Evolutionary conservation across 2,797 vertebrate species (phyloP).

Genomic region (Poeciliopsis turneri): DNA sequence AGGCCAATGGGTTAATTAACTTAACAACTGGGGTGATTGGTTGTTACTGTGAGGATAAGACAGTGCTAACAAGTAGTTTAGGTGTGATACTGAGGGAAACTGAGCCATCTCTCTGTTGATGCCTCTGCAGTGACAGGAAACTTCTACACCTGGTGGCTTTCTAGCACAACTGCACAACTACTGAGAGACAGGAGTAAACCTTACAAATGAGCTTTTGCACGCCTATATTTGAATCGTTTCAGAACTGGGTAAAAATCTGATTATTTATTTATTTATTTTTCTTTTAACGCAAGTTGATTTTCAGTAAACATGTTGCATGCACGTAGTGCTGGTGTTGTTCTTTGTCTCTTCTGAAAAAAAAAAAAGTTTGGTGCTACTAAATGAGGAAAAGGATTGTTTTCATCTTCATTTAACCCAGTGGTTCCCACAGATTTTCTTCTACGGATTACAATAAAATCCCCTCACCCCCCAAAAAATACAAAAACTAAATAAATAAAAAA

Average conservation of each 20-base stretch:
- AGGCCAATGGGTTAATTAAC: not conserved
- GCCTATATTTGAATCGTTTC: not conserved
- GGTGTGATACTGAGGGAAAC: constrained; percentile 31
- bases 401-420: not conserved
- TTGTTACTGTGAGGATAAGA: constrained; percentile 13
- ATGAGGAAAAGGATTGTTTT: not conserved
- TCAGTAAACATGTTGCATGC: not conserved
- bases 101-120: not conserved
- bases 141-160: constrained; percentile 74
- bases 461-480: too few species aligned
- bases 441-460: too few species aligned
- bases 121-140: constrained; percentile 46
- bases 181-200: too few species aligned
- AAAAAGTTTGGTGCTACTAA: not conserved
- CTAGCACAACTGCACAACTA: constrained; percentile 44
- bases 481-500: too few species aligned
- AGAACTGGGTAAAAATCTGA: not conserved
- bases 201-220: not conserved
- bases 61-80: constrained; percentile 20
- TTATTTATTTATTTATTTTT: too few species aligned
- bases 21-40: constrained; percentile 9
- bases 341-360: not conserved
- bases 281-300: not conserved
- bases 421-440: too few species aligned
- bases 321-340: not conserved